Conservation (phyloP, 2,113 vertebrate genomes). For the Lethenteron reissneri region DNA sequence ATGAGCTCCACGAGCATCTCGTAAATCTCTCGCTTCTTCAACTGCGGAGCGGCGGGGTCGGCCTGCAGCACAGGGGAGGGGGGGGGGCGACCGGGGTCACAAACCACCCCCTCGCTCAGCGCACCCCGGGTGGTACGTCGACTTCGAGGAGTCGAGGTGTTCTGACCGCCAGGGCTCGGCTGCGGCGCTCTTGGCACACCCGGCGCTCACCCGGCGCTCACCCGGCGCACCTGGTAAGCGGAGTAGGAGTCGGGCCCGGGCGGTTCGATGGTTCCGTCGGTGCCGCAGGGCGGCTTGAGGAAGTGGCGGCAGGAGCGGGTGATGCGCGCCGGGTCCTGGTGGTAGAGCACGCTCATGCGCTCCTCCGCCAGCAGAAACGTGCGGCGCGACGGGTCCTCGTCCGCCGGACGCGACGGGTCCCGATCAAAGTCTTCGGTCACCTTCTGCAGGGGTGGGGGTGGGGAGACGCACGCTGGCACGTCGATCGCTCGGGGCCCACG, state of each 20-base stretch:
- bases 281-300: conserved; percentile 16
- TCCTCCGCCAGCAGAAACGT: conserved; percentile 29
- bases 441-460: conserved; percentile 21
- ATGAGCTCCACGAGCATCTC: conserved; percentile 26
- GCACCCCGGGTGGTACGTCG: too few relatives aligned
- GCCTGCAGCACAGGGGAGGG: conserved; percentile 24
- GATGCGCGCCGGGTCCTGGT: conserved; percentile 28
- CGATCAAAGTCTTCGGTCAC: conserved; percentile 52
- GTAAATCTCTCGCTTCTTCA: conserved; percentile 22
- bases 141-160: too few relatives aligned
- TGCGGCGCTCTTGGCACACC: too few relatives aligned
- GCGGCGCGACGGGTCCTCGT: conserved; percentile 41
- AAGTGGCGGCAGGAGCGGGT: conserved; percentile 37
- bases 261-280: too few relatives aligned
- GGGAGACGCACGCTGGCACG: too few relatives aligned
- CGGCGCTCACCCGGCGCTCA: too few relatives aligned
- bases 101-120: too few relatives aligned
- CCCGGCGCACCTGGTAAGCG: too few relatives aligned
- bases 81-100: too few relatives aligned
- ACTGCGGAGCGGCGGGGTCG: conserved; percentile 23
- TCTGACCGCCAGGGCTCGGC: too few relatives aligned
- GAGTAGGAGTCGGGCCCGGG: too few relatives aligned
- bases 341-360: conserved; percentile 37
- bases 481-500: too few relatives aligned
- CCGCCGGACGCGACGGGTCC: conserved; percentile 29